Evolutionary conservation across 2,113 vertebrate genomes (phyloP).

Genomic region (Montifringilla adamsi): DNA sequence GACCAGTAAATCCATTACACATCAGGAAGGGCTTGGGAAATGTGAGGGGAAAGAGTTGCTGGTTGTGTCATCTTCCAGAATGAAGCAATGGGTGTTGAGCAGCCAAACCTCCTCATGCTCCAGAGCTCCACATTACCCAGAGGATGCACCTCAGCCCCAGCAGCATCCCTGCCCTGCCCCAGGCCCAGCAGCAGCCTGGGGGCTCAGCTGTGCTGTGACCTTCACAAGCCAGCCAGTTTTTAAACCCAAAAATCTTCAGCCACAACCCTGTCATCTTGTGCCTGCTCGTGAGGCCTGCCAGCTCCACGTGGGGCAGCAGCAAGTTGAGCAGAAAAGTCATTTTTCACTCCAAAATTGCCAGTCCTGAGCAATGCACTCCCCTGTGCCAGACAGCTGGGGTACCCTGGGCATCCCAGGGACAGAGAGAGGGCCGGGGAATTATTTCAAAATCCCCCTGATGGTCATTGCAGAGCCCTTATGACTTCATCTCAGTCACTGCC

Average conservation of each 20-base stretch:
- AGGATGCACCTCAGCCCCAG: not conserved
- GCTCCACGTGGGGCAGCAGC: not conserved
- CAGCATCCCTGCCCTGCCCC: not conserved
- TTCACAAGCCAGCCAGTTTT: not conserved
- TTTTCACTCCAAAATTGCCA: not conserved
- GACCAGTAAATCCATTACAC: not conserved
- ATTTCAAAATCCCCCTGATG: slow-evolving; percentile 64
- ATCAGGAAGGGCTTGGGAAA: not conserved
- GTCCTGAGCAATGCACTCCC: not conserved
- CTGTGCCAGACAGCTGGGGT: slow-evolving; percentile 14
- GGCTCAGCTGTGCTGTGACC: not conserved
- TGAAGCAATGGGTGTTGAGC: not conserved
- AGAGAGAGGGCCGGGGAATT: slow-evolving; percentile 16
- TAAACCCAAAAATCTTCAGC: not conserved
- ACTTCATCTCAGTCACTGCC: slow-evolving; percentile 68
- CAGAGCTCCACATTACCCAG: not conserved
- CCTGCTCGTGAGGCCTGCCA: not conserved
- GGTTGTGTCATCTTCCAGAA: not conserved
- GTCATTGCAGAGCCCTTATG: slow-evolving; percentile 59
- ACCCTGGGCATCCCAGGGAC: slow-evolving; percentile 20
- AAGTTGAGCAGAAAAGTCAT: not conserved
- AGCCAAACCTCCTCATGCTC: not conserved
- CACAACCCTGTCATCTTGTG: not conserved
- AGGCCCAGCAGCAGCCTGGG: not conserved
- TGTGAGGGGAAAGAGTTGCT: not conserved